These are phyloP conservation scores for Aproaerema taeniolella DNA, from an alignment of 2,888 invertebrate species.

Conservation along the genomic window DNA sequence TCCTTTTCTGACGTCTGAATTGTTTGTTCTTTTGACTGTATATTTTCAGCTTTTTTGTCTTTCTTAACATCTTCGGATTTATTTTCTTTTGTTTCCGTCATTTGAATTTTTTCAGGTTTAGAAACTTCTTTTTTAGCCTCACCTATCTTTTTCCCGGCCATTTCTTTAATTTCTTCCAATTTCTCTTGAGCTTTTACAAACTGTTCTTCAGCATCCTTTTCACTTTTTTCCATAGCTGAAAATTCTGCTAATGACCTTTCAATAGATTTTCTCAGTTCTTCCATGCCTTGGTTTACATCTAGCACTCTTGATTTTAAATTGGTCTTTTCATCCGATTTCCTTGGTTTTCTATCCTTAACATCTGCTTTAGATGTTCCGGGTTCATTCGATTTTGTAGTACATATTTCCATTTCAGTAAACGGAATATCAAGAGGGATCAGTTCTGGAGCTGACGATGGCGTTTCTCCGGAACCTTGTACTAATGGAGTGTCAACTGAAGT, in stretches of 20 bases:
- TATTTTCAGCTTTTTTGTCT: not conserved
- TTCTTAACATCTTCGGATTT: too few species aligned
- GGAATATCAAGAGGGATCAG: not conserved
- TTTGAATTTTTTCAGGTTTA: not conserved
- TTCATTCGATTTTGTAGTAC: not conserved
- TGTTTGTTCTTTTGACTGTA: not conserved
- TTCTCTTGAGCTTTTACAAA: constrained; percentile 18
- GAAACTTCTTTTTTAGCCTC: not conserved
- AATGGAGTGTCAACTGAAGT: constrained; percentile 32
- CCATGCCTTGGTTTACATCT: constrained; percentile 67
- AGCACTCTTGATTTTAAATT: constrained; percentile 55
- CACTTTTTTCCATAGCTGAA: constrained; percentile 48
- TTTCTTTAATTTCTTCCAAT: constrained; percentile 10
- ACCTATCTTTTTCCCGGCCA: constrained; percentile 2
- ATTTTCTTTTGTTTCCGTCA: not conserved
- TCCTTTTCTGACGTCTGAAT: not conserved
- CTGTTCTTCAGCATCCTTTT: constrained; percentile 37
- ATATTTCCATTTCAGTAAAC: not conserved
- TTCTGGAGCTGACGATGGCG: constrained; percentile 32
- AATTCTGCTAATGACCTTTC: constrained; percentile 64
- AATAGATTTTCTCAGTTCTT: constrained; percentile 57
- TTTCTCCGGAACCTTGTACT: constrained; percentile 40
- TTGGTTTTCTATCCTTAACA: not conserved
- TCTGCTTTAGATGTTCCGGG: not conserved
- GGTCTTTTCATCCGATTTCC: constrained; percentile 9